Evolutionary conservation across 1,140 invertebrate species (phyloP).

Genomic region (Mya arenaria): DNA sequence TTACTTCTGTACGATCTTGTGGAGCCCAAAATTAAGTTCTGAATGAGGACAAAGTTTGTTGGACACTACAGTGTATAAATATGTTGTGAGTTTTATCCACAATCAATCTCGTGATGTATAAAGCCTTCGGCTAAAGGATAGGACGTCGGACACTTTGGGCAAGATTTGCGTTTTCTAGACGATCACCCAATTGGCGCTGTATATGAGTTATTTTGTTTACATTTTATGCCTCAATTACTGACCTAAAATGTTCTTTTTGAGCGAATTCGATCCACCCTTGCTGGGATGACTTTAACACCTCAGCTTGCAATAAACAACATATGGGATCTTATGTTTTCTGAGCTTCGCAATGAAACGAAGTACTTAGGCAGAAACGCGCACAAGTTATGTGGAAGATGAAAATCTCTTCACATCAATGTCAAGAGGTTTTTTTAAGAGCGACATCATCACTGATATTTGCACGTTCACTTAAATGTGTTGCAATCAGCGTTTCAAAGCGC

Average conservation of each 20-base stretch:
- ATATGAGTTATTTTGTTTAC: slow-evolving; percentile 1
- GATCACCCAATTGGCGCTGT: neutral
- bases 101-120: neutral
- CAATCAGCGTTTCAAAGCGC: neutral
- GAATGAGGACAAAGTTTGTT: slow-evolving; percentile 8
- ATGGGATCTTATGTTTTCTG: neutral
- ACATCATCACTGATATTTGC: neutral
- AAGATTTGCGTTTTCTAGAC: slow-evolving; percentile 2
- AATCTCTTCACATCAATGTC: neutral
- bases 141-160: neutral
- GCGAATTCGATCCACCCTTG: neutral
- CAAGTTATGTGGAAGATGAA: neutral
- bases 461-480: neutral
- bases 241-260: slow-evolving; percentile 3
- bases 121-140: slow-evolving; percentile 5
- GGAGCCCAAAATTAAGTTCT: slow-evolving; percentile 13
- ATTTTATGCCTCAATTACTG: neutral
- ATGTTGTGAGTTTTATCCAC: slow-evolving; percentile 15
- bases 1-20: neutral
- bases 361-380: neutral
- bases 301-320: neutral
- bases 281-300: neutral
- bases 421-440: neutral
- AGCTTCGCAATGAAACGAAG: neutral
- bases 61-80: neutral